Evolutionary conservation across 2,888 invertebrate genomes (phyloP), one percentile per base, ranked within the genome.

Genomic region (Philaethria dido): DNA sequence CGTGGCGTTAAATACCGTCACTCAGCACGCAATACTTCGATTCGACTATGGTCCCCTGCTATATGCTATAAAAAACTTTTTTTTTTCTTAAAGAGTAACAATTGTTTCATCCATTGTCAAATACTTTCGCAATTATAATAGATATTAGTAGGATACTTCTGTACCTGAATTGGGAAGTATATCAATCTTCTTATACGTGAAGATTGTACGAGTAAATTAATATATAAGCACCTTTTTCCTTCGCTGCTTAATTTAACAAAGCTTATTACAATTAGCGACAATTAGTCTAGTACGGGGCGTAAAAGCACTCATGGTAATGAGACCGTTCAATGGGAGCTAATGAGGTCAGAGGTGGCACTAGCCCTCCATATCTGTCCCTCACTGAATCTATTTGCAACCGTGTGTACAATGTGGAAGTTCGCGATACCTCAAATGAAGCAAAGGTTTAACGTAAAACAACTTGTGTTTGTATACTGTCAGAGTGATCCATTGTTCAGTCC

Each of bases 241-340:
- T 14, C 33, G 22, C 39, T 62, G 42, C 47, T 64, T 59, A 39
- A 59, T 50, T 44, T 50, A 59, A 50, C 64, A 64, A 57, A 57
- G 48, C 29, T 36, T 20, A 47, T 59, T 42, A 66, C 65, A 66
- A 64, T 70, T 68, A 68, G 62, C 36, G 55, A 72, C 71, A 72
- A 73, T 74, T 70, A 72, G 65, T 76, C 73, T 69, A 71, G 70
- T 54, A 70, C 65, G 68, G 65, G 64, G 62, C 60, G 61, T 62
- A 76, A 72, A 74, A 77, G 78, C 82, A 79, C 82, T 82, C 81
- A 75, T 73, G 77, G 79, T 83, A 83, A 85, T 83, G 84, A 85
- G 82, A 74, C 77, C 78, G 77, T 79, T 80, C 78, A 79, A 80
- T 81, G 78, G 74, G 63, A 71, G 75, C 79, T 85, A 85, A 85